Evolutionary conservation across 2,113 vertebrate genomes (phyloP).

Genomic region (Amphilophus citrinellus): DNA sequence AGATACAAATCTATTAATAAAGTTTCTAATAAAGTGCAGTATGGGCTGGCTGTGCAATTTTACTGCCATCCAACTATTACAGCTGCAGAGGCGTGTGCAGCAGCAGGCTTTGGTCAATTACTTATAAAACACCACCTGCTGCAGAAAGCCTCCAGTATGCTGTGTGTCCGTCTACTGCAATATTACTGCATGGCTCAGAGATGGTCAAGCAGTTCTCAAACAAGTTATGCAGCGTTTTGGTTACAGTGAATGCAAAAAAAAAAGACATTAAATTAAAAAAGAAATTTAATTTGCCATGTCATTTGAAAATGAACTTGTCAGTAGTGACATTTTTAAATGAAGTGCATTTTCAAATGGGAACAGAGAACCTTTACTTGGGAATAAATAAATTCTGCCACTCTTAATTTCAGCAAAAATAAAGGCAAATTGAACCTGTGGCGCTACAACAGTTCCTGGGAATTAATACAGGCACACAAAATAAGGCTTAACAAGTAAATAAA

Average conservation of each 20-base stretch:
- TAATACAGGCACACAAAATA: conserved; percentile 44
- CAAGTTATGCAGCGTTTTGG: conserved; percentile 14
- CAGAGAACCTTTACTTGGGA: neutral
- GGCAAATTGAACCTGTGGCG: neutral
- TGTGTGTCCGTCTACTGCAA: neutral
- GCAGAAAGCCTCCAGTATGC: neutral
- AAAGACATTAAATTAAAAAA: neutral
- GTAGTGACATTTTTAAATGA: conserved; percentile 8
- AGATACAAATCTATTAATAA: no score
- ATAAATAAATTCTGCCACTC: conserved; percentile 4
- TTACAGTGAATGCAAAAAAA: conserved; percentile 23
- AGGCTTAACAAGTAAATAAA: conserved; percentile 30
- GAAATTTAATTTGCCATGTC: conserved; percentile 16
- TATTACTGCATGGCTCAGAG: neutral
- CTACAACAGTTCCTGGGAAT: conserved; percentile 15
- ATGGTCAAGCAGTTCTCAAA: neutral
- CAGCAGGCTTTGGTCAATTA: conserved; percentile 38
- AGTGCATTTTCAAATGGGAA: neutral
- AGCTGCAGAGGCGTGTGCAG: conserved; percentile 11
- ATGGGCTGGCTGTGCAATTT: conserved; percentile 2
- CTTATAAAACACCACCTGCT: conserved; percentile 17
- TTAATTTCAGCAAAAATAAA: conserved; percentile 36
- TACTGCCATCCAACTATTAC: neutral
- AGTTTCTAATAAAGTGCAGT: no score
- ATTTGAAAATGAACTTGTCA: neutral